Evolutionary conservation across 2,113 vertebrate genomes (phyloP).

Genomic region (Pangasianodon hypophthalmus): DNA sequence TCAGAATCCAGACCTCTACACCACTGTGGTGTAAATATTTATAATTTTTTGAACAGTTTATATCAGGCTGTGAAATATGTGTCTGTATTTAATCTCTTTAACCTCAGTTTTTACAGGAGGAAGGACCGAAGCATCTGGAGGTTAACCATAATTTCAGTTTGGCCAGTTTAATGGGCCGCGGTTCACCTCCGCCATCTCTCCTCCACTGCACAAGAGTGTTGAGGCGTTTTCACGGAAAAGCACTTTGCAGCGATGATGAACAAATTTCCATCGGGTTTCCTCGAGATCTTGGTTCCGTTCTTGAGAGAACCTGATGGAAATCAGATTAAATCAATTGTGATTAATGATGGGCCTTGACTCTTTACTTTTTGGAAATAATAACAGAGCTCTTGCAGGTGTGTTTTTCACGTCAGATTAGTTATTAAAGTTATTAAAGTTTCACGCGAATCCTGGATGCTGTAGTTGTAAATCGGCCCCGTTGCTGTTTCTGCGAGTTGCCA

Average conservation of each 20-base stretch:
- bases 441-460: slow-evolving; percentile 2
- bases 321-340: not conserved
- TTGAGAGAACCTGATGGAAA: slow-evolving; percentile 9
- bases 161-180: slow-evolving; percentile 63
- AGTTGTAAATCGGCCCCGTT: slow-evolving; percentile 34
- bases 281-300: slow-evolving; percentile 43
- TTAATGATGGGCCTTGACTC: not conserved
- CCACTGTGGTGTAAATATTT: not conserved
- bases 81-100: slow-evolving; percentile 37
- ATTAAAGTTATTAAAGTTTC: slow-evolving; percentile 5
- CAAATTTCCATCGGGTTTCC: slow-evolving; percentile 69
- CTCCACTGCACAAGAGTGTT: slow-evolving; percentile 53
- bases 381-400: slow-evolving; percentile 25
- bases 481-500: slow-evolving; percentile 69
- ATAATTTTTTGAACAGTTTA: slow-evolving; percentile 19
- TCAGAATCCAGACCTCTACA: not conserved
- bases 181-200: slow-evolving; percentile 70
- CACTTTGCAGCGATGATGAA: slow-evolving; percentile 68
- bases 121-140: slow-evolving; percentile 70
- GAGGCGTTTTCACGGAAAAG: slow-evolving; percentile 70
- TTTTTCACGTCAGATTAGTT: slow-evolving; percentile 38
- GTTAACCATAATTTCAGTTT: slow-evolving; percentile 70
- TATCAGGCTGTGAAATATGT: not conserved
- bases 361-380: slow-evolving; percentile 5
- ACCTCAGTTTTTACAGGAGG: slow-evolving; percentile 70